Base-by-base conservation (phyloP, 35 echinoderm and acorn worm species). In the Strongylocentrotus purpuratus region DNA sequence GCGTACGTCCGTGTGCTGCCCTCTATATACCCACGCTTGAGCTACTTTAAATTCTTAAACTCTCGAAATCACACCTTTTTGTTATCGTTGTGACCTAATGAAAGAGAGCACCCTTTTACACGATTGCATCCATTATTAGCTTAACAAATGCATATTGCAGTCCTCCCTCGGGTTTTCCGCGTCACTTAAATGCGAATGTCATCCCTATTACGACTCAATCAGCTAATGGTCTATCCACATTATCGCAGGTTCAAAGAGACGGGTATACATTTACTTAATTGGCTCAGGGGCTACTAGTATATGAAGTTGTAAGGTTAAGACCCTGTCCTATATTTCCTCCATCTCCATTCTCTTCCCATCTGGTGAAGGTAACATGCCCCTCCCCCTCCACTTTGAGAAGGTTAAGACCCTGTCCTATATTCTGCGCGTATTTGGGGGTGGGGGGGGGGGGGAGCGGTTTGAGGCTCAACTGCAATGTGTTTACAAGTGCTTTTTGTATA, bases 211-310 rank as follows among this genome's bases (percentile, higher is more conserved):
- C 65, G 65, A 78, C 28, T 78, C 65, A 78, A 78, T 78, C 65
- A 78, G 28, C 65, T 78, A 78, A 78, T 78, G 25, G 22, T 7
- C 20, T 28, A 78, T 4, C 22, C 20, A 28, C 65, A 78, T 5
- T n/a, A 8, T 78, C 2, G 5, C 22, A 22, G 6, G 5, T 5
- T 28, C 65, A 78, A n/a, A 78, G 20, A 78, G 65, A 22, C 65
- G n/a, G 18, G 65, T 78, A 78, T 28, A n/a, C 65, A 78, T 78
- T 78, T 78, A 78, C 65, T n/a, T 78, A 78, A 78, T 78, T 78
- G 22, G 18, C 65, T 28, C 65, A 78, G 7, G 28, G 28, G 65
- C 65, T 28, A 2, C 28, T 0, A 78, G 52, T 13, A 3, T 50
- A 13, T 50, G 48, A 8, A 55, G 9, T 14, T 9, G 15, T 55